Evolutionary conservation across 2,797 vertebrate species (phyloP).

Genomic region (Bryconaethiops microstoma): DNA sequence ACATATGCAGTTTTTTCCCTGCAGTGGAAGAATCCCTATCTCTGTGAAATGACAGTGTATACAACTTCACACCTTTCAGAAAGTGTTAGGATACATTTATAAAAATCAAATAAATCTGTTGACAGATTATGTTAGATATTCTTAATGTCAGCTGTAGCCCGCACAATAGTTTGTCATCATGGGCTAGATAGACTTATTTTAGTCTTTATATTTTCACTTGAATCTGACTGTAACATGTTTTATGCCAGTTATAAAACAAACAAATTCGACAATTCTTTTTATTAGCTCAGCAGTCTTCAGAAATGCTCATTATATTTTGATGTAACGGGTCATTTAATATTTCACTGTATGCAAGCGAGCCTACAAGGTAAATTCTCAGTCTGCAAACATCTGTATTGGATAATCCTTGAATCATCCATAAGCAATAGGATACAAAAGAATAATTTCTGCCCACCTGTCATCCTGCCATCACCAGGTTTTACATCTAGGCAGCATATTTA

Average conservation of each 20-base stretch:
- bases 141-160: conserved; percentile 42
- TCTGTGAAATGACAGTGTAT: background rate
- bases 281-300: background rate
- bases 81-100: background rate
- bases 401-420: conserved; percentile 36
- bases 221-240: conserved; percentile 35
- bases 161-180: conserved; percentile 16
- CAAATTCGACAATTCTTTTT: conserved; percentile 3
- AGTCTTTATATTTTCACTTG: conserved; percentile 30
- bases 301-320: conserved; percentile 33
- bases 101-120: background rate
- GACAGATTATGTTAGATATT: conserved; percentile 43
- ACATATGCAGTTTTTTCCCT: background rate
- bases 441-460: conserved; percentile 35
- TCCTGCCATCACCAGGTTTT: conserved; percentile 16
- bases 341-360: conserved; percentile 10
- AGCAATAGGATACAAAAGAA: conserved; percentile 18
- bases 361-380: conserved; percentile 1
- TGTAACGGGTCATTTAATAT: conserved; percentile 11
- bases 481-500: background rate
- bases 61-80: conserved; percentile 26
- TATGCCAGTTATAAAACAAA: conserved; percentile 22
- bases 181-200: conserved; percentile 21
- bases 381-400: conserved; percentile 24
- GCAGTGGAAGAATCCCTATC: conserved; percentile 11